A percentile compares a stretch with the other conserved stretches of the same genome.
Evolutionary conservation across 2,797 vertebrate genomes (phyloP).

Genomic region (Erpetoichthys calabaricus): DNA sequence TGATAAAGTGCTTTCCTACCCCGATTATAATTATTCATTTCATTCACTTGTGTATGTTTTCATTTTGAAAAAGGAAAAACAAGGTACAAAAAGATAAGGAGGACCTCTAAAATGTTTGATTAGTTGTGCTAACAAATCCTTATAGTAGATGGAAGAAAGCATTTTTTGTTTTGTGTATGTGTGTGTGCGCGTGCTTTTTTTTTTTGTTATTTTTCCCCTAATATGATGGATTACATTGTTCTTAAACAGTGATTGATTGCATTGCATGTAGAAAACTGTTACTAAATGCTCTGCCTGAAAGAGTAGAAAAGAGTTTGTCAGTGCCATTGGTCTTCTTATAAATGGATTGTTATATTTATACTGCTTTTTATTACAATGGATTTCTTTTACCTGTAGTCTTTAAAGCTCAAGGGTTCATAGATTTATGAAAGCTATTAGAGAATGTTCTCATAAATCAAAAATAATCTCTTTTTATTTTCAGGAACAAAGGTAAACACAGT

Average conservation of each 20-base stretch:
- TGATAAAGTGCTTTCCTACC: constrained; percentile 81
- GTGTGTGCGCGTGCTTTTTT: constrained; percentile 3
- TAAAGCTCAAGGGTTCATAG: no score
- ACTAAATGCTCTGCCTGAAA: constrained; percentile 39
- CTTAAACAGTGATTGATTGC: constrained; percentile 51
- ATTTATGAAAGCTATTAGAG: no score
- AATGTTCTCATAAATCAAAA: no score
- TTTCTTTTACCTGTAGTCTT: no score
- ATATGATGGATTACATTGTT: constrained; percentile 46
- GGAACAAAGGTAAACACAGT: no score
- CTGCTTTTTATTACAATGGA: constrained; percentile 44
- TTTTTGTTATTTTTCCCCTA: constrained; percentile 19
- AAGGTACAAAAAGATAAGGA: constrained; percentile 28
- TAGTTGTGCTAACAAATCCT: constrained; percentile 28
- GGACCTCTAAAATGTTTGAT: constrained; percentile 38
- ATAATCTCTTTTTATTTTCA: no score
- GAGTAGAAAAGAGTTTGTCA: constrained; percentile 40
- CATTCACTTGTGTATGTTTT: constrained; percentile 49
- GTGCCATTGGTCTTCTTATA: constrained; percentile 55
- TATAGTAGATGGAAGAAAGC: constrained; percentile 30
- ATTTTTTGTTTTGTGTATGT: constrained; percentile 21
- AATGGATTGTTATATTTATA: constrained; percentile 61
- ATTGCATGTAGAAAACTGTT: constrained; percentile 46
- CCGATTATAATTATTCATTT: constrained; percentile 82
- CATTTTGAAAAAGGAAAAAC: constrained; percentile 23